Conservation (phyloP, 1,140 invertebrate species). For the Megathymus violae region DNA sequence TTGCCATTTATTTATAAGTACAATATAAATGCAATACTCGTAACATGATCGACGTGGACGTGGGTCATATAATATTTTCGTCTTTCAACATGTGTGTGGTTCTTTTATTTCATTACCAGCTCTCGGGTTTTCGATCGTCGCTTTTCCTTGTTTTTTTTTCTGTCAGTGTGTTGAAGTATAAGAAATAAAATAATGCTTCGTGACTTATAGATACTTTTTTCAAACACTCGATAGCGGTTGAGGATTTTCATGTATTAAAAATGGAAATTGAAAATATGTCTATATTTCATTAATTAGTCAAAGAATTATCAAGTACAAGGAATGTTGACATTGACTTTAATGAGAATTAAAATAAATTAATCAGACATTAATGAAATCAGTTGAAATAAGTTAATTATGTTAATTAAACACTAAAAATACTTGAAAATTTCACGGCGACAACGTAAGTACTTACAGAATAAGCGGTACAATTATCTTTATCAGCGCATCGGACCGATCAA, state of each 20-base stretch:
- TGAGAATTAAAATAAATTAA: conserved; percentile 15
- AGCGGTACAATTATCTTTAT: no score
- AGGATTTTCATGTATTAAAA: conserved; percentile 22
- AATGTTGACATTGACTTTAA: conserved; percentile 52
- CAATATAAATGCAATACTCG: neutral
- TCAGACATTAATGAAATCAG: neutral
- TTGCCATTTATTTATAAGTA: conserved; percentile 5
- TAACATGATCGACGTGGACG: no score
- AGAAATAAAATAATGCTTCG: no score
- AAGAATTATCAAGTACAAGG: conserved; percentile 55
- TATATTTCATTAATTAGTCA: conserved; percentile 56
- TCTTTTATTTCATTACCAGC: no score
- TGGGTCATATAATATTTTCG: no score
- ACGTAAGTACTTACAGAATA: neutral
- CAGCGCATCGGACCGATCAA: no score
- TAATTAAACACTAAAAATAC: neutral
- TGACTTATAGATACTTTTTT: no score
- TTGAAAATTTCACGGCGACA: neutral
- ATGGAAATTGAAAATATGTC: conserved; percentile 53
- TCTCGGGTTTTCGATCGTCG: no score
- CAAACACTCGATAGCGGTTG: no score
- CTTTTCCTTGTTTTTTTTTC: no score
- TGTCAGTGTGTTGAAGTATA: no score
- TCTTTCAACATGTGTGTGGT: no score
- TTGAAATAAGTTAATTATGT: neutral